These are phyloP conservation scores for Naso thynnoides DNA, from an alignment of 2,797 vertebrate genomes.

Conservation along the genomic window DNA sequence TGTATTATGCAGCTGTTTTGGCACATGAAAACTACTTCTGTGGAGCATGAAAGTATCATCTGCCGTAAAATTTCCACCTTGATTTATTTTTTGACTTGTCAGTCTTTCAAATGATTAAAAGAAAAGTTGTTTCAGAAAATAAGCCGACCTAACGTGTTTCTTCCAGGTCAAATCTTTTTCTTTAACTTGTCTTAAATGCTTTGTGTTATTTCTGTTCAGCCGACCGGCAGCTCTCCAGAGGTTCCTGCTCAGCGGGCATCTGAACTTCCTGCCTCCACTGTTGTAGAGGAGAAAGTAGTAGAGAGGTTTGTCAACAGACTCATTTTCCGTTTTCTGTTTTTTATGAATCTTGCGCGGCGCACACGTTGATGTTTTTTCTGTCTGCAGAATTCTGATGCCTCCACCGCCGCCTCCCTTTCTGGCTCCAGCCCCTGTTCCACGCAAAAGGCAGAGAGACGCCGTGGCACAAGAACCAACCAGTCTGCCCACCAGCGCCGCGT, in stretches of 20 bases:
- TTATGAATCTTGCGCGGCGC: neutral
- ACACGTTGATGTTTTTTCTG: conserved; percentile 10
- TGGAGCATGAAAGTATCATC: neutral
- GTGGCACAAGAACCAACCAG: conserved; percentile 26
- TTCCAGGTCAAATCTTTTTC: neutral
- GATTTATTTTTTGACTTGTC: no score
- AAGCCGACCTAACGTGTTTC: neutral
- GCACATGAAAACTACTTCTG: neutral
- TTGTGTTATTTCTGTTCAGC: conserved; percentile 53
- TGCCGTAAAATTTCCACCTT: neutral
- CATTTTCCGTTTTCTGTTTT: neutral
- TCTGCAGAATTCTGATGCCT: conserved; percentile 82
- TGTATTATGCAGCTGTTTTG: neutral
- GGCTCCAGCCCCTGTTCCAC: conserved; percentile 49
- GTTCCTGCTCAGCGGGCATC: conserved; percentile 49
- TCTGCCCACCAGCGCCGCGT: conserved; percentile 27
- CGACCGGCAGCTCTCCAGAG: conserved; percentile 53
- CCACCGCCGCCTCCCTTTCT: conserved; percentile 73
- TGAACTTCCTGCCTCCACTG: conserved; percentile 49
- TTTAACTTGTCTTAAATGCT: neutral
- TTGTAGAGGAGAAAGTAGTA: conserved; percentile 60
- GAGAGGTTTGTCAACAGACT: conserved; percentile 72
- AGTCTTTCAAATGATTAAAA: neutral
- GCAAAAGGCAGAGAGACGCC: conserved; percentile 77
- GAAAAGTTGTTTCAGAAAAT: neutral